These are phyloP conservation scores for Chamaedrilus cognettii DNA, from an alignment of 2,888 invertebrate species.

Conservation along the genomic window DNA sequence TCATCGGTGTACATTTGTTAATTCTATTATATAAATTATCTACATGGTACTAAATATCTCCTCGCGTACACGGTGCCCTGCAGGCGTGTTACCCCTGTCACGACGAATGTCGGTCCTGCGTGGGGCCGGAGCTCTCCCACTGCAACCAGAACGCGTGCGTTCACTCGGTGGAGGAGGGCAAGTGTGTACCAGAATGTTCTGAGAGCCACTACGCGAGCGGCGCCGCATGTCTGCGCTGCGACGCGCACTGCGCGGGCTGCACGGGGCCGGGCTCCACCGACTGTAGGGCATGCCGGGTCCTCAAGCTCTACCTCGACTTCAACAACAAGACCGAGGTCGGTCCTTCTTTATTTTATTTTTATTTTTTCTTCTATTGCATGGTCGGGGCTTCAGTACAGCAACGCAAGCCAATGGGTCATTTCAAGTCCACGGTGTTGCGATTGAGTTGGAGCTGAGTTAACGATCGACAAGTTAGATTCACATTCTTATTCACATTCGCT, in stretches of 20 bases:
- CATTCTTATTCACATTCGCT: too few species aligned
- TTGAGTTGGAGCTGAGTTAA: too few species aligned
- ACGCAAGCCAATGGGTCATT: too few species aligned
- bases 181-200: constrained; percentile 26
- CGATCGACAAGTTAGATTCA: too few species aligned
- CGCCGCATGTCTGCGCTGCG: constrained; percentile 73
- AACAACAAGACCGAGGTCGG: constrained; percentile 1
- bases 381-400: background rate
- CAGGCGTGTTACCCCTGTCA: constrained; percentile 87
- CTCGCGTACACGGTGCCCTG: too few species aligned
- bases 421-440: too few species aligned
- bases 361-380: background rate
- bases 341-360: background rate
- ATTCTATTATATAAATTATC: too few species aligned
- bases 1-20: too few species aligned
- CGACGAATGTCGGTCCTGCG: constrained; percentile 83
- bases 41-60: too few species aligned
- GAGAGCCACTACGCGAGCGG: constrained; percentile 77
- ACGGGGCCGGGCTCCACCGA: constrained; percentile 19
- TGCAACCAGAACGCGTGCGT: constrained; percentile 18
- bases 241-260: constrained; percentile 76
- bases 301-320: constrained; percentile 22
- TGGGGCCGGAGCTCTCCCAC: constrained; percentile 68
- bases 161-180: constrained; percentile 19
- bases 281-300: constrained; percentile 19